Evolutionary conservation across 2,797 vertebrate species (phyloP).

Genomic region (Danio tinwini): DNA sequence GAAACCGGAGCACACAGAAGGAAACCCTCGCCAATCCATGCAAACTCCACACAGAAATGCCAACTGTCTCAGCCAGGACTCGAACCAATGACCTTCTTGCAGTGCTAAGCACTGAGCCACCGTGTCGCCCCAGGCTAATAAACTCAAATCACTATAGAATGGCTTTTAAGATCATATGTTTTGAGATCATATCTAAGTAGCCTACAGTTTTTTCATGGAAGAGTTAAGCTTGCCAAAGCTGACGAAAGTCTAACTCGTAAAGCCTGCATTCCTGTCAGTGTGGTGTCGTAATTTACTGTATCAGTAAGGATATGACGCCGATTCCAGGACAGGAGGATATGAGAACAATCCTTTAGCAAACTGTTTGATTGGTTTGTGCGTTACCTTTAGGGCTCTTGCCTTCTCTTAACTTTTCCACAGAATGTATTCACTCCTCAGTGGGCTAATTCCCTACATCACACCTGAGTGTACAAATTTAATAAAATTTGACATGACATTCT

Average conservation of each 20-base stretch:
- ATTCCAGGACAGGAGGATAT: constrained; percentile 58
- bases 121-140: not conserved
- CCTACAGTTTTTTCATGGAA: not conserved
- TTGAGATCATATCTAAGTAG: not conserved
- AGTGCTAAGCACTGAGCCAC: no score
- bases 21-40: no score
- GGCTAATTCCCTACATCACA: not conserved
- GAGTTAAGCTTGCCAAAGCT: constrained; percentile 27
- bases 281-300: constrained; percentile 32
- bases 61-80: no score
- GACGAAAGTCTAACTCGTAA: constrained; percentile 31
- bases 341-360: constrained; percentile 50
- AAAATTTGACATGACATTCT: not conserved
- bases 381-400: not conserved
- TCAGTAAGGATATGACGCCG: constrained; percentile 52
- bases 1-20: no score
- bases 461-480: not conserved
- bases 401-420: not conserved
- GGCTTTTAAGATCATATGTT: not conserved
- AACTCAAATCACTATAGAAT: not conserved
- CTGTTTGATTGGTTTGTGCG: constrained; percentile 28
- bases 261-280: constrained; percentile 31
- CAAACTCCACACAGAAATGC: no score
- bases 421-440: not conserved
- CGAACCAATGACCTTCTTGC: no score